Percentiles rank a stretch among this genome's conserved stretches.
phyloP scores from a whole-genome alignment of 2,888 invertebrate genomes.

The Cynaeus angustus region DNA sequence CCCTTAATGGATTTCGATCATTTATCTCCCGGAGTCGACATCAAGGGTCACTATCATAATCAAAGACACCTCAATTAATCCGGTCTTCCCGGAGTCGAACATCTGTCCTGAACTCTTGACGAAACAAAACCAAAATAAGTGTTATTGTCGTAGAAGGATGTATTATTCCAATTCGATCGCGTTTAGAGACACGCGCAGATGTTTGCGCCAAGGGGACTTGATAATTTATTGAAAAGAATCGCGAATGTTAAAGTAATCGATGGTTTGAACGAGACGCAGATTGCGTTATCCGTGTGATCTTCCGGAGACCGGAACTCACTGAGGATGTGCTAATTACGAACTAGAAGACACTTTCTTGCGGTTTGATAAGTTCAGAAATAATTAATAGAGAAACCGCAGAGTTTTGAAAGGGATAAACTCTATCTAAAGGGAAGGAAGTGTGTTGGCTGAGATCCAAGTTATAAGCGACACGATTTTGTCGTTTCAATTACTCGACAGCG shows the following conservation, averaged over 20 bases:
- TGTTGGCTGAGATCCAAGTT: conserved; percentile 25
- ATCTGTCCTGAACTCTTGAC: conserved; percentile 23
- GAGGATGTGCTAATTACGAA: conserved; percentile 46
- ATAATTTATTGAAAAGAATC: conserved; percentile 43
- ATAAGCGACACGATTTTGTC: background rate
- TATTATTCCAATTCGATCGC: conserved; percentile 40
- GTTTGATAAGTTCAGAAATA: conserved; percentile 40
- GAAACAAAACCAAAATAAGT: conserved; percentile 39
- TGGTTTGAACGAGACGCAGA: conserved; percentile 3
- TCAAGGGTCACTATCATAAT: conserved; percentile 50
- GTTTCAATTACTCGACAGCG: background rate
- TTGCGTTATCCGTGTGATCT: conserved; percentile 43
- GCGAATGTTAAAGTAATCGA: conserved; percentile 17
- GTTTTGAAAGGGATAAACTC: conserved; percentile 1
- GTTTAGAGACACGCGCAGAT: conserved; percentile 46
- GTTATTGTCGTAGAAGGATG: conserved; percentile 37
- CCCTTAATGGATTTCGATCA: conserved; percentile 65
- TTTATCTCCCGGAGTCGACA: conserved; percentile 64
- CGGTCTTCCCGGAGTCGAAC: conserved; percentile 8
- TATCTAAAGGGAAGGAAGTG: conserved; percentile 28
- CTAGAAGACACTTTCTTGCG: conserved; percentile 45
- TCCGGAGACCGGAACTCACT: conserved; percentile 43
- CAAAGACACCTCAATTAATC: conserved; percentile 18
- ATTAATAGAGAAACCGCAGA: conserved; percentile 39
- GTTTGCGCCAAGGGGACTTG: conserved; percentile 24